A percentile compares a stretch with the other conserved stretches of the same genome.
Conservation (phyloP, 2,797 vertebrate genomes). For the Acanthornis magna region DNA sequence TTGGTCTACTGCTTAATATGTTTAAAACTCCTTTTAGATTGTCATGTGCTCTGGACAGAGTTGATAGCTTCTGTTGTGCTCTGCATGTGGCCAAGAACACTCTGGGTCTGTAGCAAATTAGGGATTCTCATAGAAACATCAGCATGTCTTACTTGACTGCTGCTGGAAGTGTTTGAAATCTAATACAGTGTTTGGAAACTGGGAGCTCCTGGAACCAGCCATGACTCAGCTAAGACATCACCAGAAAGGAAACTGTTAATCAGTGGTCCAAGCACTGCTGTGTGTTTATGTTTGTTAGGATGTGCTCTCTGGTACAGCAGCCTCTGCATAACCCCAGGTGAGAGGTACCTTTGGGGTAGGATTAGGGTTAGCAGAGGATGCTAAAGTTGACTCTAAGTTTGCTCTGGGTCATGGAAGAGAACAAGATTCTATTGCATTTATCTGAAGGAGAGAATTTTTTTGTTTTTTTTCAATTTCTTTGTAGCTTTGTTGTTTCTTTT, state of each 20-base stretch:
- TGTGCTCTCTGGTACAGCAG: neutral
- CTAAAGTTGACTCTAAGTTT: neutral
- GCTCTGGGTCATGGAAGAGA: neutral
- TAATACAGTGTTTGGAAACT: neutral
- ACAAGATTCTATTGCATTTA: neutral
- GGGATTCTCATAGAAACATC: neutral
- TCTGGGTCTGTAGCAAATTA: neutral
- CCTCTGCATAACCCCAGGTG: neutral
- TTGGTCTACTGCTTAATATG: neutral
- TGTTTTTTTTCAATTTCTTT: neutral
- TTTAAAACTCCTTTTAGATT: neutral
- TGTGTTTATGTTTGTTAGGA: neutral
- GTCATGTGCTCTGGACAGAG: neutral
- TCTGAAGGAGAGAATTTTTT: neutral
- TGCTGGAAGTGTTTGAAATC: neutral
- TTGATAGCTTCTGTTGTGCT: neutral
- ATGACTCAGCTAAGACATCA: neutral
- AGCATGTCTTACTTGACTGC: neutral
- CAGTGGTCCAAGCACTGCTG: neutral
- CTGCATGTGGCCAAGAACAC: neutral
- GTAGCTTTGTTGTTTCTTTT: neutral
- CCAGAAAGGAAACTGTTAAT: neutral
- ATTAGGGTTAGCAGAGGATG: neutral
- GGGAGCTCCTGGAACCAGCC: neutral
- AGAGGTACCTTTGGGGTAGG: neutral